Conservation (phyloP, 64 coral and sea anemone genomes). For the Montipora capricornis region DNA sequence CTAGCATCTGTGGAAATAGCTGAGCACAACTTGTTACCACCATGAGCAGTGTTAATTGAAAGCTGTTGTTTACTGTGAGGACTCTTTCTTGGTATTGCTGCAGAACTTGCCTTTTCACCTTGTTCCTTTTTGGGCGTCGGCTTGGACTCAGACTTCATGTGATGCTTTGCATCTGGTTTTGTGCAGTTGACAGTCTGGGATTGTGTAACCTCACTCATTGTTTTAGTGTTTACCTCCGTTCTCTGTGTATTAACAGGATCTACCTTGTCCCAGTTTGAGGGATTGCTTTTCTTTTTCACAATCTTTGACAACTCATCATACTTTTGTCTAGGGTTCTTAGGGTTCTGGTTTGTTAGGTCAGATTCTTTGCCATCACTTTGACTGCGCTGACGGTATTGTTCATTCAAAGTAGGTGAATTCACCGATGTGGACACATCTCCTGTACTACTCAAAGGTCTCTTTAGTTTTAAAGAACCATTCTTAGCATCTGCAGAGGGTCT, state of each 20-base stretch:
- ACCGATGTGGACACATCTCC: not conserved
- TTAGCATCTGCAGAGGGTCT: not conserved
- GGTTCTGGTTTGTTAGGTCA: not conserved
- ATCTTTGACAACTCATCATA: conserved; percentile 45
- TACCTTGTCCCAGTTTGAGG: conserved; percentile 2
- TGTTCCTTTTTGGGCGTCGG: conserved; percentile 1
- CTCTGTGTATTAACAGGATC: conserved; percentile 46
- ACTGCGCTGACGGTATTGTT: conserved; percentile 10
- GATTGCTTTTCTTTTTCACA: conserved; percentile 57
- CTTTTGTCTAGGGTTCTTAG: conserved; percentile 4
- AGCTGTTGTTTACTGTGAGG: conserved; percentile 34
- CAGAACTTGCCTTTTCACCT: conserved; percentile 14
- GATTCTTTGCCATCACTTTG: conserved; percentile 44
- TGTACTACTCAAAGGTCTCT: conserved; percentile 34
- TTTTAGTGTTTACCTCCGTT: conserved; percentile 42
- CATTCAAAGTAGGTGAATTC: not conserved
- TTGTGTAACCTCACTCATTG: conserved; percentile 30
- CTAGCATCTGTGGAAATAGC: conserved; percentile 17
- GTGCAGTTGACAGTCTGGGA: conserved; percentile 46
- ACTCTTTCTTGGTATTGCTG: conserved; percentile 44
- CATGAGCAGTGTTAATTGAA: not conserved
- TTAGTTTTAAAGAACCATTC: not conserved
- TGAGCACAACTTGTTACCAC: not conserved
- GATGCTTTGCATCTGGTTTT: conserved; percentile 29
- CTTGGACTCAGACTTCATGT: conserved; percentile 39